A percentile compares a stretch with the other conserved stretches of the same genome.
Evolutionary conservation across 2,797 vertebrate species (phyloP).

Genomic region (Cyprinodon diabolis): DNA sequence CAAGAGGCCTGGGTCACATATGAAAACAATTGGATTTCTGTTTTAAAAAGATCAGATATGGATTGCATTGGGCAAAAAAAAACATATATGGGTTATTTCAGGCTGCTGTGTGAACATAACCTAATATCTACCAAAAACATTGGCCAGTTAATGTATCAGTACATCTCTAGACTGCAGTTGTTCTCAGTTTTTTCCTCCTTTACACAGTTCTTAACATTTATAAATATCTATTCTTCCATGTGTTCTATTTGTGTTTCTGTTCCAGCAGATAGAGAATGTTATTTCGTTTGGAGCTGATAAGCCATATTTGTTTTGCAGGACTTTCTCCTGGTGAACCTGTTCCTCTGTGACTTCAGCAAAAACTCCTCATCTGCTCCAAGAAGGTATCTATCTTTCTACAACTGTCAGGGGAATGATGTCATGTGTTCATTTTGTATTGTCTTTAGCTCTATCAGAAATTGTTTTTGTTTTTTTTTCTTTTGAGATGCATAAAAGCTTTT

Average conservation of each 20-base stretch:
- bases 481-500: constrained; percentile 31
- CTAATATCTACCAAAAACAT: too few relatives aligned
- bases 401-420: constrained; percentile 1
- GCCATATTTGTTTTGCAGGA: constrained; percentile 58
- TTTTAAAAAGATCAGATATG: too few relatives aligned
- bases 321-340: constrained; percentile 27
- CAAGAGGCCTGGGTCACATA: too few relatives aligned
- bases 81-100: too few relatives aligned
- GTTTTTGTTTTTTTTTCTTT: constrained; percentile 35
- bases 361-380: constrained; percentile 15
- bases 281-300: constrained; percentile 27
- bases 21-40: too few relatives aligned
- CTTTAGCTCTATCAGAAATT: constrained; percentile 11
- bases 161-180: too few relatives aligned
- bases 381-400: constrained; percentile 45
- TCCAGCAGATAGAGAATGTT: not conserved
- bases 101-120: too few relatives aligned
- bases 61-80: too few relatives aligned
- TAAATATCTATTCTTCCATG: not conserved
- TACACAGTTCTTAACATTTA: too few relatives aligned
- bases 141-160: too few relatives aligned
- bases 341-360: constrained; percentile 31
- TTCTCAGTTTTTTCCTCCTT: too few relatives aligned
- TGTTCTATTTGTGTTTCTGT: not conserved
- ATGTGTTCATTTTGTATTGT: constrained; percentile 19